A percentile compares a stretch with the other conserved stretches of the same genome.
These are phyloP conservation scores for Lota lota DNA, from an alignment of 2,113 vertebrate genomes.

Conservation along the genomic window DNA sequence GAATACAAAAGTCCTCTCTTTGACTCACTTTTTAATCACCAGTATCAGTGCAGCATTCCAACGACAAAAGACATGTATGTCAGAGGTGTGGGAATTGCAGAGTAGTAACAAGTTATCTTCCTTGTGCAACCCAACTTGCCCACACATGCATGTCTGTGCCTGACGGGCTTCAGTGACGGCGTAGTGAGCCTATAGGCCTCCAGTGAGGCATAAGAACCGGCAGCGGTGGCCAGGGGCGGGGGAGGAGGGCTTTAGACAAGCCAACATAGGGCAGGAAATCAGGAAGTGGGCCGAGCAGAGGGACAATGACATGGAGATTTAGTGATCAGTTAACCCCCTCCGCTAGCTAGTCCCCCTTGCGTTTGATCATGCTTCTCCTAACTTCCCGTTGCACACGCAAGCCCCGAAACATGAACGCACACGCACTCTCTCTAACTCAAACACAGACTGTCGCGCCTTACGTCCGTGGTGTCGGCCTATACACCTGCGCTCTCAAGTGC, in stretches of 20 bases:
- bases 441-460: slow-evolving; percentile 5
- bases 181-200: slow-evolving; percentile 44
- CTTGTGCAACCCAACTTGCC: slow-evolving; percentile 56
- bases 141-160: slow-evolving; percentile 59
- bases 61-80: slow-evolving; percentile 25
- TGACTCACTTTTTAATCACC: background rate
- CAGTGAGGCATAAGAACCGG: slow-evolving; percentile 59
- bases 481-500: slow-evolving; percentile 1
- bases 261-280: slow-evolving; percentile 59
- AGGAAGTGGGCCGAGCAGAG: slow-evolving; percentile 52
- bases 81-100: slow-evolving; percentile 48
- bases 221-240: background rate
- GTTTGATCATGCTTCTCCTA: slow-evolving; percentile 36
- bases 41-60: slow-evolving; percentile 31
- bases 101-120: slow-evolving; percentile 33
- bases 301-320: slow-evolving; percentile 67
- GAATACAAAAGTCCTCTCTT: background rate
- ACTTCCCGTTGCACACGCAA: slow-evolving; percentile 42
- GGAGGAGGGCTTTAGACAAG: slow-evolving; percentile 51
- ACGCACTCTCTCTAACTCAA: slow-evolving; percentile 18
- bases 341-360: slow-evolving; percentile 25
- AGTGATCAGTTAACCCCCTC: slow-evolving; percentile 54
- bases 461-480: background rate
- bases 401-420: slow-evolving; percentile 4
- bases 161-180: slow-evolving; percentile 40